Base-by-base conservation (phyloP, 2,113 vertebrate genomes). In the Stomatorhinus ivindoensis region DNA sequence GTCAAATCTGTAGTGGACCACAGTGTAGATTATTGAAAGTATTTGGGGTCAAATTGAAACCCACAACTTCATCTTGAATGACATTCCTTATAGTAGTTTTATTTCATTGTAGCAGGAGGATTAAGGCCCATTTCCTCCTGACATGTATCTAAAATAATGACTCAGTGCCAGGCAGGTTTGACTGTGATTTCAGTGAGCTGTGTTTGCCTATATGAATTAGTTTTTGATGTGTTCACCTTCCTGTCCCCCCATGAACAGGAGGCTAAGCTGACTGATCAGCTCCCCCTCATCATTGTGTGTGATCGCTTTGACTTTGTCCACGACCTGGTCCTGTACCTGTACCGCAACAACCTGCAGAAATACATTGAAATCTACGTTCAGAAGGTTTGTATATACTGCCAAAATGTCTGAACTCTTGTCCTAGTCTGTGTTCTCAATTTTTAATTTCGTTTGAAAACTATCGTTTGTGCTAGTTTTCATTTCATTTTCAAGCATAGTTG, bases 301-400 rank as follows among this genome's bases (percentile, higher is more conserved):
- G 98, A 99, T 92, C 97, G 98, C 61, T 99, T 99, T 91, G 98
- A 99, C 94, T 99, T 99, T 91, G 98, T 99, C 93, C 98, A 99
- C 24, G 98, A 99, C 93, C 95, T 99, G 94, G 98, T 99, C 93
- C 97, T 99, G 88, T 99, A 99, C 94, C 94, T 99, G 94, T 99
- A 99, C 92, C 97, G 98, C 95, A 99, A 99, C 95, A 99, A 97
- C 94, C 97, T 99, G 91, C 98, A 99, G 94, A 99, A 99, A 88
- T 99, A 99, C 90, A 99, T 99, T 89, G 98, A 99, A 95, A 99
- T 99, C 93, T 99, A 99, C 88, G 98, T 99, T 42, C 98, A 99
- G 93, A 99, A 99, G 96, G 98, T 99, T 94, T 94, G 95, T 55
- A 35, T 65, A 11, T 83, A 46, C 27, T 80, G 21, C 15, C 13